Conservation (phyloP, 2,113 vertebrate species). For the Macquaria ambigua region DNA sequence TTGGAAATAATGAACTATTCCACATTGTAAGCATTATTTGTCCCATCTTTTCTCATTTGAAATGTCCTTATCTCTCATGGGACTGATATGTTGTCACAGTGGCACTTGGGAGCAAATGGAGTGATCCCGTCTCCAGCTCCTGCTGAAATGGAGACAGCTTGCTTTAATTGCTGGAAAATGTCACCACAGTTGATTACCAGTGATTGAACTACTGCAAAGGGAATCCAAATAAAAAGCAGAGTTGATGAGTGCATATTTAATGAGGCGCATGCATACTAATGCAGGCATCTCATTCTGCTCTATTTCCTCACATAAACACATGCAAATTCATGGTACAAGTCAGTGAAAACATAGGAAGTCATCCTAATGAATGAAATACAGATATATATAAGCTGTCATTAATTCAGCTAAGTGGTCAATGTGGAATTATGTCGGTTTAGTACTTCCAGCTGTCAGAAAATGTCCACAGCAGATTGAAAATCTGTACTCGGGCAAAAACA, state of each 20-base stretch:
- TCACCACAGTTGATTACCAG: constrained; percentile 84
- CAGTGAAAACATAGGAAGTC: constrained; percentile 43
- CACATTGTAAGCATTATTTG: constrained; percentile 33
- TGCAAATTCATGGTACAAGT: constrained; percentile 71
- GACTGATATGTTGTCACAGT: constrained; percentile 50
- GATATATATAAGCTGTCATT: constrained; percentile 41
- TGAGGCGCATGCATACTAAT: constrained; percentile 80
- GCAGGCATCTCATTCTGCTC: constrained; percentile 62
- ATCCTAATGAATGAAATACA: constrained; percentile 52
- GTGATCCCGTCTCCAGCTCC: constrained; percentile 57
- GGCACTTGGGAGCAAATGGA: constrained; percentile 56
- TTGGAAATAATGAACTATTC: constrained; percentile 22
- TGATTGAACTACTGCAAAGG: constrained; percentile 79
- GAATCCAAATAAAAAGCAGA: constrained; percentile 74
- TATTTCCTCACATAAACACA: constrained; percentile 77
- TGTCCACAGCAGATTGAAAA: neutral
- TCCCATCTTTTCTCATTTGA: constrained; percentile 33
- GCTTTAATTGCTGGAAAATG: constrained; percentile 83
- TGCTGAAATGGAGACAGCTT: constrained; percentile 69
- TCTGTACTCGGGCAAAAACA: neutral
- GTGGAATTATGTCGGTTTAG: constrained; percentile 16
- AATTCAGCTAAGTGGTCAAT: constrained; percentile 45
- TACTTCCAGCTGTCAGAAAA: constrained; percentile 23
- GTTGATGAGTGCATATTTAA: constrained; percentile 83
- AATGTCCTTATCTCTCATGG: constrained; percentile 58